A percentile compares a stretch with the other conserved stretches of the same genome.
Evolutionary conservation across 1,140 invertebrate species (phyloP).

Genomic region (Samia ricini): DNA sequence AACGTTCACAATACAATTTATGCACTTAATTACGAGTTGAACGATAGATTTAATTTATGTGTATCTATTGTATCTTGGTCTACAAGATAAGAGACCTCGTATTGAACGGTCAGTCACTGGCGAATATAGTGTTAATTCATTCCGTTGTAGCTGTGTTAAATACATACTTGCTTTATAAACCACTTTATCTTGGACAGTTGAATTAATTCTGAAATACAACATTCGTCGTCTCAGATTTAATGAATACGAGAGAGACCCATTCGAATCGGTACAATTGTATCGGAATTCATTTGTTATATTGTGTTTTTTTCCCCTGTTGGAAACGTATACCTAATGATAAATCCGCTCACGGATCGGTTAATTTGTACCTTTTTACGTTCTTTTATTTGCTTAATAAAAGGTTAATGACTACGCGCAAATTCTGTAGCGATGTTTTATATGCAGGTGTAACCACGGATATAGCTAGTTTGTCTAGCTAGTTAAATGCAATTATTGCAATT

Average conservation of each 20-base stretch:
- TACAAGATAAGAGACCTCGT: not conserved
- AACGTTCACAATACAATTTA: not conserved
- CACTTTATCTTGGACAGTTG: not conserved
- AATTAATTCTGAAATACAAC: not conserved
- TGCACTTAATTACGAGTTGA: not conserved
- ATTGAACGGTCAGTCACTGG: conserved; percentile 1
- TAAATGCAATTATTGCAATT: no score
- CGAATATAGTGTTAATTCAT: not conserved
- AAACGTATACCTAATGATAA: no score
- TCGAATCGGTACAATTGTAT: not conserved
- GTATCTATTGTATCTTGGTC: not conserved
- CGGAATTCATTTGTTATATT: not conserved
- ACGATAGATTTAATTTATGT: not conserved
- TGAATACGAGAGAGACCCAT: not conserved
- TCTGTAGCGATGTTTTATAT: no score
- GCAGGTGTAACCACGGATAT: no score
- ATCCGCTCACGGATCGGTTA: no score
- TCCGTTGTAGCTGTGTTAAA: not conserved
- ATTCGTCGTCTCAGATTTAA: not conserved
- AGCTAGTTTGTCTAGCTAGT: no score
- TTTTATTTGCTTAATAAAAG: no score
- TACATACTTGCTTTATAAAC: not conserved
- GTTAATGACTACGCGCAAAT: no score
- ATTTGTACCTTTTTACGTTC: no score
- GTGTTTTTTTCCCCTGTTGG: not conserved